These are phyloP conservation scores for Pavo muticus DNA, from an alignment of 2,113 vertebrate species.

Conservation along the genomic window DNA sequence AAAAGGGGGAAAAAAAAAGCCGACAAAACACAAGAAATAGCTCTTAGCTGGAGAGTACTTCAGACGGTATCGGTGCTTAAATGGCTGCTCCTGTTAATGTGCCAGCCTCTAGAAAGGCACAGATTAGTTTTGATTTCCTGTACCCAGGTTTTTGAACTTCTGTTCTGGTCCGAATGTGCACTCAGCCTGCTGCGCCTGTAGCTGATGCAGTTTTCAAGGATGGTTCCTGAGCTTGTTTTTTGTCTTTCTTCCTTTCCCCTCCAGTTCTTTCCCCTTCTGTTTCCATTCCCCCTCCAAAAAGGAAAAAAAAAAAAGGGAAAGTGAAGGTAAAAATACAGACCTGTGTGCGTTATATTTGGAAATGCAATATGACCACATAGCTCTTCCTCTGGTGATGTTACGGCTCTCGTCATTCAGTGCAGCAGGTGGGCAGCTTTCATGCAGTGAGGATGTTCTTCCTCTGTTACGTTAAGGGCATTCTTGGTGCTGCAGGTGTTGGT, in stretches of 20 bases:
- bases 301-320: not conserved
- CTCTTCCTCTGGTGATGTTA: not conserved
- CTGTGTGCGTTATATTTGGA: not conserved
- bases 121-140: not conserved
- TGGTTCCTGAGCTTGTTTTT: not conserved
- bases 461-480: not conserved
- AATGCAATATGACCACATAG: not conserved
- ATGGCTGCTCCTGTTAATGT: not conserved
- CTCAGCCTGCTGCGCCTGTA: slow-evolving; percentile 8
- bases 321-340: not conserved
- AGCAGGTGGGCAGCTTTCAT: not conserved
- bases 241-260: slow-evolving; percentile 8
- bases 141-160: slow-evolving; percentile 27
- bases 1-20: not conserved
- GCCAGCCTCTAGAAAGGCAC: slow-evolving; percentile 21
- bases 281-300: not conserved
- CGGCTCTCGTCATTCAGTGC: not conserved
- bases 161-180: not conserved
- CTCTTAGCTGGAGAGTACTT: slow-evolving; percentile 48
- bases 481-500: not conserved
- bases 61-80: not conserved
- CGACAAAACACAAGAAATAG: not conserved
- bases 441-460: not conserved
- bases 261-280: not conserved
- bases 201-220: slow-evolving; percentile 16